phyloP scores from a whole-genome alignment of 2,888 invertebrate species.

The Morpho deidamia region DNA sequence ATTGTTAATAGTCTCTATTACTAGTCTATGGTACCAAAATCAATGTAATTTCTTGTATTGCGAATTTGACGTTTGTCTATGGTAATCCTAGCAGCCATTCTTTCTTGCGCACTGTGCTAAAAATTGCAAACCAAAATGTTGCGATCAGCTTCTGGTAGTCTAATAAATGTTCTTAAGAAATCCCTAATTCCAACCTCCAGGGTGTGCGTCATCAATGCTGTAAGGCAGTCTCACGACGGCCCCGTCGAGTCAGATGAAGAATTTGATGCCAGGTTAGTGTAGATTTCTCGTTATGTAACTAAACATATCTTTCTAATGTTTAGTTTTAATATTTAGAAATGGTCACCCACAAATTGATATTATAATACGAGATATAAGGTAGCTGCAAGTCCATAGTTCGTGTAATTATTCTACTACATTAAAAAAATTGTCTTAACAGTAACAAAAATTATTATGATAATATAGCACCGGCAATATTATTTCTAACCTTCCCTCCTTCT shows the following conservation, averaged over 20 bases:
- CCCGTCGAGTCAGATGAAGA: constrained; percentile 88
- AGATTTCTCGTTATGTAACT: constrained; percentile 73
- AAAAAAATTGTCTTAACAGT: too few relatives aligned
- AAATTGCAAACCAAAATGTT: constrained; percentile 60
- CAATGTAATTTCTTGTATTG: too few relatives aligned
- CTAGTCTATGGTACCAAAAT: too few relatives aligned
- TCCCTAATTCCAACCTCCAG: constrained; percentile 54
- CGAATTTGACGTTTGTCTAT: constrained; percentile 16
- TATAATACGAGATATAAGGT: too few relatives aligned
- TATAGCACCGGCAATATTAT: too few relatives aligned
- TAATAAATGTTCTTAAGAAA: constrained; percentile 59
- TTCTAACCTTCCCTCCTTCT: too few relatives aligned
- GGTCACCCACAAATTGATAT: too few relatives aligned
- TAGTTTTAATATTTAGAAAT: too few relatives aligned
- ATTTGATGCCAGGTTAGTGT: constrained; percentile 84
- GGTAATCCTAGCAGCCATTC: constrained; percentile 57
- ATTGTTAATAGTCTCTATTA: too few relatives aligned
- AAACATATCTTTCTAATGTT: constrained; percentile 21
- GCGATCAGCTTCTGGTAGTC: constrained; percentile 62
- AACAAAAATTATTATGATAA: too few relatives aligned
- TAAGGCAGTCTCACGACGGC: constrained; percentile 61
- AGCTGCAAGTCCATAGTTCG: too few relatives aligned
- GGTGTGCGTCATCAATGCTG: constrained; percentile 48
- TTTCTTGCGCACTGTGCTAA: constrained; percentile 55
- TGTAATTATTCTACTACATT: too few relatives aligned